Base-by-base conservation (phyloP, 2,113 vertebrate species). In the Corythoichthys intestinalis region DNA sequence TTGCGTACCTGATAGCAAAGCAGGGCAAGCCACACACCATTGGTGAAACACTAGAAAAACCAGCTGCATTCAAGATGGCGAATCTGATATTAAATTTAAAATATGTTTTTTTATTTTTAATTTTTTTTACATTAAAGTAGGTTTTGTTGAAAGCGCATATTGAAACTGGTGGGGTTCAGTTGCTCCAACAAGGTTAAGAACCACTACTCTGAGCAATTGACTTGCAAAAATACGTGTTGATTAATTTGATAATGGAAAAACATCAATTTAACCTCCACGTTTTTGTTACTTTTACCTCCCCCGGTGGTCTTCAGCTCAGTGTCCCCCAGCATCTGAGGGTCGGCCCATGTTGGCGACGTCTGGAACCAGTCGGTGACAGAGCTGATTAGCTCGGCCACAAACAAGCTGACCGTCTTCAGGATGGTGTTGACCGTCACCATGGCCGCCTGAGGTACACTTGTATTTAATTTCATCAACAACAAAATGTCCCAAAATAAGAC, bases 321-420 rank as follows among this genome's bases (percentile, higher is more conserved):
- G 0, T 90, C 88, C 79, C 93, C 92, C 80, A 97, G 86, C 65
- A 94, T 92, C 58, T 92, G 83, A 63, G 93, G 1, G 0, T 91
- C 83, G 0, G 94, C 95, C 56, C 88, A 90, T 66, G 87, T 89
- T 3, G 94, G 81, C 83, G 93, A 93, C 53, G 93, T 82, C 66
- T 96, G 92, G 76, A 96, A 93, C 6, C 94, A 58, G 78, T 94
- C 93, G 1, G 91, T 95, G 86, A 96, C 89, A 71, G 93, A 94
- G 70, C 94, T 83, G 69, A 89, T 70, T 62, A 85, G n/a, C 47
- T 87, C 79, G 52, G 78, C 81, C 47, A 86, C 69, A 76, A 83
- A 78, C 76, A 84, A 59, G 67, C 71, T 20, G 39, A 86, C 28
- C 5, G 20, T 63, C 80, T 85, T 85, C 44, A 87, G 70, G 52